Evolutionary conservation across 1,140 invertebrate genomes (phyloP).

Genomic region (Cydia fagiglandana): DNA sequence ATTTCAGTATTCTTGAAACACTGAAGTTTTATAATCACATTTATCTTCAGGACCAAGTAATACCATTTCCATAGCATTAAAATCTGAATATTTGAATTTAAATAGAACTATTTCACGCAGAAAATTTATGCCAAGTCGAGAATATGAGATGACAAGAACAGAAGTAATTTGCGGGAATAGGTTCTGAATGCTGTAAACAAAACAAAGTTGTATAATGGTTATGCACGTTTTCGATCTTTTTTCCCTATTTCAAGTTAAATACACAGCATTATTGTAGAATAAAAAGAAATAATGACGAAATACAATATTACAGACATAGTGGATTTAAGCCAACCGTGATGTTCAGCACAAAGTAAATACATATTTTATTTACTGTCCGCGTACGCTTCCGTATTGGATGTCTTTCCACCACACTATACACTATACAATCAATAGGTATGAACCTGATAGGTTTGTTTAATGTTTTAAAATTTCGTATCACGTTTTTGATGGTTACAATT

Average conservation of each 20-base stretch:
- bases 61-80: constrained; percentile 12
- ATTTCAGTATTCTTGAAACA: not conserved
- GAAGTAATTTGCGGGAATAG: constrained; percentile 17
- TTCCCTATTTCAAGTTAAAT: too few relatives aligned
- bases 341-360: too few relatives aligned
- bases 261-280: not conserved
- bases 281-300: too few relatives aligned
- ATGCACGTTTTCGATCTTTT: not conserved
- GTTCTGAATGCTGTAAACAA: not conserved
- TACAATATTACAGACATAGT: too few relatives aligned
- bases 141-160: constrained; percentile 26
- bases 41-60: constrained; percentile 7
- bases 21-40: constrained; percentile 4
- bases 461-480: not conserved
- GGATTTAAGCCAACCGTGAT: too few relatives aligned
- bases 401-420: not conserved
- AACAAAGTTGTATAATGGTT: constrained; percentile 2
- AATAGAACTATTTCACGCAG: constrained; percentile 25
- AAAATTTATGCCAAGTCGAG: constrained; percentile 21
- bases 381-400: not conserved
- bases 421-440: too few relatives aligned
- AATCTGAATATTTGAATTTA: constrained; percentile 11
- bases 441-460: too few relatives aligned
- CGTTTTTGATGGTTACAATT: not conserved
- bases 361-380: too few relatives aligned